Evolutionary conservation across 53 echinoderm and acorn worm genomes (phyloP), one percentile per base, ranked within the genome.

Genomic region (Holothuria leucospilota): DNA sequence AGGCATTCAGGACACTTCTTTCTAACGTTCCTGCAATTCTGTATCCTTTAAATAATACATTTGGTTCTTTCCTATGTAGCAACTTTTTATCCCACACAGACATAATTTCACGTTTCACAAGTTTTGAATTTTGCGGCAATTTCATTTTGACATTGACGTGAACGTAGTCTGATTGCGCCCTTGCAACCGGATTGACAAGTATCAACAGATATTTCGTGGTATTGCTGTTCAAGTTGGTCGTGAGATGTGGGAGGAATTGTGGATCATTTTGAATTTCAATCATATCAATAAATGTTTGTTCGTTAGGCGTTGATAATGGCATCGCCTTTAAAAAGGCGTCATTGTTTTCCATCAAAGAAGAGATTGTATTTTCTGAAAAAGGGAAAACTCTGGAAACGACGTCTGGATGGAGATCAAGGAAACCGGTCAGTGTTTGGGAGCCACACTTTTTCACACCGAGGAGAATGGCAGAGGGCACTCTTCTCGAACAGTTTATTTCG

Each of bases 391-490:
- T 13, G 14, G 84, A 51, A 18, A 83, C 84, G 15, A 83, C n/a
- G 4, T 83, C 66, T 14, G 84, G 84, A 66, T 83, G 84, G 26
- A 83, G 29, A 49, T 83, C 84, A 21, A 83, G 10, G 29, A 83
- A 83, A 9, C 65, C 84, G 13, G 68, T 67, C 51, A 83, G 63
- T 0, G 84, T 66, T 42, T 83, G 65, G 6, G 84, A 41, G 0
- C 84, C 84, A 23, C 84, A 83, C 23, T 83, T 83, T 41, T 83
- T 83, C 24, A 83, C 68, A 42, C 84, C 84, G 10, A 83, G 59
- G 6, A 80, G 20, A 34, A 80, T 80, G 6, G 34, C 80, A 11
- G 56, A 58, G 28, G 80, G 80, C 8, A 62, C 59, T 34, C 80
- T 80, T 59, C 56, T 59, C 59, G 29, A 38, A 38, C 80, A 80